phyloP scores from a whole-genome alignment of 2,113 vertebrate genomes.

The Varanus salvator region DNA sequence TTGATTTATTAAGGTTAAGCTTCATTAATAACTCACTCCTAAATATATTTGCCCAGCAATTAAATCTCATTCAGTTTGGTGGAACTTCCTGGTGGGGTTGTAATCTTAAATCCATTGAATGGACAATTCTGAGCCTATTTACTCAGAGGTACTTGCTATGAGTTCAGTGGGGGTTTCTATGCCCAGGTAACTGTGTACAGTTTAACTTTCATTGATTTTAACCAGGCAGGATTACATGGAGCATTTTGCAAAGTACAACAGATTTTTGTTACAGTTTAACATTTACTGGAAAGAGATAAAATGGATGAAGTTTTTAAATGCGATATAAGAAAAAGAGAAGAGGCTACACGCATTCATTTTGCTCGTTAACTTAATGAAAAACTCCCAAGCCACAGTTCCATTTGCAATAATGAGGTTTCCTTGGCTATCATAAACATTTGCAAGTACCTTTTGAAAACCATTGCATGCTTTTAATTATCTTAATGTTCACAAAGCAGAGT shows the following conservation, averaged over 20 bases:
- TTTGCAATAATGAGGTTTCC: rapidly evolving
- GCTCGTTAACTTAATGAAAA: constrained; percentile 2
- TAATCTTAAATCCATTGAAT: neutral
- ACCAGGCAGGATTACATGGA: neutral
- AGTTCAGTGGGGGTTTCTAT: neutral
- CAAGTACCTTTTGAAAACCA: neutral
- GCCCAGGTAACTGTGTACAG: neutral
- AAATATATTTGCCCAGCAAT: neutral
- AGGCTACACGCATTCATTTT: neutral
- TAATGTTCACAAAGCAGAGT: constrained; percentile 29
- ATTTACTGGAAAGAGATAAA: neutral
- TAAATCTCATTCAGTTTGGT: neutral
- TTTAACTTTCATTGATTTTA: neutral
- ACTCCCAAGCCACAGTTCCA: neutral
- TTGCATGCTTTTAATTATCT: constrained; percentile 28
- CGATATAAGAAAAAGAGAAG: neutral
- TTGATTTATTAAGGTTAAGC: neutral
- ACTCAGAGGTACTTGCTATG: neutral
- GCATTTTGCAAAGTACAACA: neutral
- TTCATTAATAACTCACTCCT: neutral
- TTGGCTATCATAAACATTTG: neutral
- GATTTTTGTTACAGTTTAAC: neutral
- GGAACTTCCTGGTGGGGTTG: neutral
- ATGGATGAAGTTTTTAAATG: neutral
- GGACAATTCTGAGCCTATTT: neutral